Evolutionary conservation across 2,113 vertebrate species (phyloP).

Genomic region (Siniperca knerii): DNA sequence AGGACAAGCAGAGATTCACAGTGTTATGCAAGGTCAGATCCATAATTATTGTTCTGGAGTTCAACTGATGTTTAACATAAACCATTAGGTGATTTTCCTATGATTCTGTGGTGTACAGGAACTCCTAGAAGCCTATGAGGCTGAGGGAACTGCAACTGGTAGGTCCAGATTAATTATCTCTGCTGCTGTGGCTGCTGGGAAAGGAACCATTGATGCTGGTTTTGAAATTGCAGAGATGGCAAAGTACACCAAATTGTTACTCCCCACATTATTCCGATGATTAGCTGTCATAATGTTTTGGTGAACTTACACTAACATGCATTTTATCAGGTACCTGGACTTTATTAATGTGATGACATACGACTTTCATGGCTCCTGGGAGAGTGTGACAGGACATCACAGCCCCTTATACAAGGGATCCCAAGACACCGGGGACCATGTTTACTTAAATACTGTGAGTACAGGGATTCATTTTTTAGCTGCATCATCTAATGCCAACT

Average conservation of each 20-base stretch:
- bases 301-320: background rate
- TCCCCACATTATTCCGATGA: background rate
- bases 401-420: slow-evolving; percentile 83
- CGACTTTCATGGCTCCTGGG: slow-evolving; percentile 86
- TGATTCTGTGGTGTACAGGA: slow-evolving; percentile 76
- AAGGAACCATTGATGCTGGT: slow-evolving; percentile 75
- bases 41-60: background rate
- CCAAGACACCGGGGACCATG: slow-evolving; percentile 56
- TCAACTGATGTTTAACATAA: background rate
- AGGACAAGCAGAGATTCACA: slow-evolving; percentile 85
- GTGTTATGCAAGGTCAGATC: slow-evolving; percentile 81
- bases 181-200: slow-evolving; percentile 82
- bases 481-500: background rate
- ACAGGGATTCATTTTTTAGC: background rate
- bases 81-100: background rate
- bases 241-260: slow-evolving; percentile 72
- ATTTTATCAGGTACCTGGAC: slow-evolving; percentile 82
- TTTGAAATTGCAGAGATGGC: slow-evolving; percentile 84
- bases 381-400: slow-evolving; percentile 83
- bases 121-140: slow-evolving; percentile 76
- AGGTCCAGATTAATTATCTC: slow-evolving; percentile 78
- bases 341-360: slow-evolving; percentile 89
- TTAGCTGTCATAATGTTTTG: background rate
- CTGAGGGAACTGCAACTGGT: slow-evolving; percentile 71
- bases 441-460: slow-evolving; percentile 82